Evolutionary conservation across 1,140 invertebrate species (phyloP).

Genomic region (Mycetomoellerius zeteki): DNA sequence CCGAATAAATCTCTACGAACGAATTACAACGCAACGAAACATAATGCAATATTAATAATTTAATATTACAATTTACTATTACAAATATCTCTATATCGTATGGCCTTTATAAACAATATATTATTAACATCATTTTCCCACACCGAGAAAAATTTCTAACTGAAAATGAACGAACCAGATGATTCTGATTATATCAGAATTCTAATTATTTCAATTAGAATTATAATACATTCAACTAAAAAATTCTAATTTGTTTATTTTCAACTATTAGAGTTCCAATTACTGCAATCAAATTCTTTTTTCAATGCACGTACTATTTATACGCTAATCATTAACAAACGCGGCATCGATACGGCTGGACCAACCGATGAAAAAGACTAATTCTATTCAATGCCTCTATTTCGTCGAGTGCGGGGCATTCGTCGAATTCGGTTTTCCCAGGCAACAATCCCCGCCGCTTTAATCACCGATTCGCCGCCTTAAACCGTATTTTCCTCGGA

Average conservation of each 20-base stretch:
- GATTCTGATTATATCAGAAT: no score
- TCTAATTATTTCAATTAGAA: no score
- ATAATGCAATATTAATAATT: conserved; percentile 43
- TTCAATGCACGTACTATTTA: not conserved
- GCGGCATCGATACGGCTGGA: not conserved
- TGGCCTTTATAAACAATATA: conserved; percentile 18
- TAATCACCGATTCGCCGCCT: conserved; percentile 51
- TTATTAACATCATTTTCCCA: not conserved
- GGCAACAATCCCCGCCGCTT: conserved; percentile 35
- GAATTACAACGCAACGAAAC: conserved; percentile 3
- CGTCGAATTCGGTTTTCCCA: not conserved
- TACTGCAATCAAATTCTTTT: no score
- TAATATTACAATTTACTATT: conserved; percentile 31
- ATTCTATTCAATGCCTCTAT: not conserved
- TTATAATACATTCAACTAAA: no score
- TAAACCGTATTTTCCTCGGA: conserved; percentile 41
- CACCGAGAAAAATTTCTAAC: no score
- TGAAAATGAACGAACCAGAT: no score
- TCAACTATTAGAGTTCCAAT: no score
- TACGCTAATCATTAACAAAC: not conserved
- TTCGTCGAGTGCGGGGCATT: not conserved
- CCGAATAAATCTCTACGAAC: conserved; percentile 36
- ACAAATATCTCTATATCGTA: conserved; percentile 2
- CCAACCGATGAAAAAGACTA: not conserved
- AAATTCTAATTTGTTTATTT: no score